phyloP scores from a whole-genome alignment of 2,888 invertebrate species.

The Caenorhabditis sp. region DNA sequence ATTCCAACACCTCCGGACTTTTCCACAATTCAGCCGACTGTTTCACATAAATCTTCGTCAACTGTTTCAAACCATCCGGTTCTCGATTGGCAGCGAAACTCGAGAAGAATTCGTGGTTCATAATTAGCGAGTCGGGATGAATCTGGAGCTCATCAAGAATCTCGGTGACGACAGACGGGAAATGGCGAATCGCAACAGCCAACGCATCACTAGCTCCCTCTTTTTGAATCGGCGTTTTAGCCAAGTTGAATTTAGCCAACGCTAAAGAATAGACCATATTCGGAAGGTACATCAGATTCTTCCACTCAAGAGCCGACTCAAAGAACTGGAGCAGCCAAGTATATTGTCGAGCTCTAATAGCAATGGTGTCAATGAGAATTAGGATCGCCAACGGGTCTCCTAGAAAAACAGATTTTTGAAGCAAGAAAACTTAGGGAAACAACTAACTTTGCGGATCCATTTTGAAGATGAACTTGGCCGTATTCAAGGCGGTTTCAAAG shows the following conservation, averaged over 20 bases:
- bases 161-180: conserved; percentile 81
- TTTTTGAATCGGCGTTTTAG: conserved; percentile 59
- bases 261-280: conserved; percentile 86
- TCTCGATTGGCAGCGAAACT: conserved; percentile 45
- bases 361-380: conserved; percentile 84
- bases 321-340: conserved; percentile 78
- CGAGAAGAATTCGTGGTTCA: conserved; percentile 47
- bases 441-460: conserved; percentile 78
- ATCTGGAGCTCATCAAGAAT: conserved; percentile 75
- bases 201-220: conserved; percentile 75
- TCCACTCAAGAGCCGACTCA: conserved; percentile 73
- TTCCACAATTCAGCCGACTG: conserved; percentile 82
- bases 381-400: conserved; percentile 81
- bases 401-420: conserved; percentile 9
- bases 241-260: conserved; percentile 76
- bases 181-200: conserved; percentile 77
- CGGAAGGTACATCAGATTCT: conserved; percentile 83
- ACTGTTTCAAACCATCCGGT: conserved; percentile 77
- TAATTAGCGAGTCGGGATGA: conserved; percentile 51
- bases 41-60: conserved; percentile 80
- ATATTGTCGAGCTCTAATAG: conserved; percentile 80
- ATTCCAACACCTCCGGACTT: conserved; percentile 77
- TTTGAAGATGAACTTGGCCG: conserved; percentile 83
- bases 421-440: conserved; percentile 1
- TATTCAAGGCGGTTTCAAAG: conserved; percentile 81